Percentiles rank a stretch among this genome's conserved stretches.
Evolutionary conservation across 2,888 invertebrate species (phyloP).

Genomic region (Cheilosia urbana): DNA sequence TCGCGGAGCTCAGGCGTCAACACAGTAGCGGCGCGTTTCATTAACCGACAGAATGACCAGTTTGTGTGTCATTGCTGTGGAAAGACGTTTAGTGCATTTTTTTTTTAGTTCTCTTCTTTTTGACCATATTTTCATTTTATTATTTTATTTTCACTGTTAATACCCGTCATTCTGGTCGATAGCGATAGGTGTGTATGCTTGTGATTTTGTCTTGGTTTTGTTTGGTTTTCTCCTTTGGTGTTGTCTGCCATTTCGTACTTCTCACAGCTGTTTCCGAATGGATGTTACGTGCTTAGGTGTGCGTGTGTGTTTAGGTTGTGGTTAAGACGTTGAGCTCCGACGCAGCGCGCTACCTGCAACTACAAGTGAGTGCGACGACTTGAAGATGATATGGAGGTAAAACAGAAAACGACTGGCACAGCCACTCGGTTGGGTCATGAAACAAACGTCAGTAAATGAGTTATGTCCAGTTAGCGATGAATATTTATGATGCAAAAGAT

Average conservation of each 20-base stretch:
- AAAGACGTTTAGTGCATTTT: conserved; percentile 53
- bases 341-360: not conserved
- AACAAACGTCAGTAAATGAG: conserved; percentile 29
- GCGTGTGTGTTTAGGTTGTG: not conserved
- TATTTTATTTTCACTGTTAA: conserved; percentile 54
- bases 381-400: not conserved
- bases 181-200: conserved; percentile 26
- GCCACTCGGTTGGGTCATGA: not conserved
- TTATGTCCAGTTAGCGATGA: conserved; percentile 35
- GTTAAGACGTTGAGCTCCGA: conserved; percentile 13
- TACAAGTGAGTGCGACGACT: conserved; percentile 3
- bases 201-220: conserved; percentile 3
- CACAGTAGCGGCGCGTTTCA: conserved; percentile 33
- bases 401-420: conserved; percentile 2
- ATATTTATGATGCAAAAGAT: conserved; percentile 16
- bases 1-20: conserved; percentile 16
- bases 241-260: conserved; percentile 3
- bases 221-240: conserved; percentile 19
- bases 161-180: conserved; percentile 66
- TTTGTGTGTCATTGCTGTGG: conserved; percentile 61
- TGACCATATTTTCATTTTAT: conserved; percentile 53
- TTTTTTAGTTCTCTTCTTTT: conserved; percentile 16
- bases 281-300: not conserved
- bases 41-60: conserved; percentile 43
- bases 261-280: conserved; percentile 1